phyloP scores from a whole-genome alignment of 1,140 invertebrate species.

The Bombus breviceps region DNA sequence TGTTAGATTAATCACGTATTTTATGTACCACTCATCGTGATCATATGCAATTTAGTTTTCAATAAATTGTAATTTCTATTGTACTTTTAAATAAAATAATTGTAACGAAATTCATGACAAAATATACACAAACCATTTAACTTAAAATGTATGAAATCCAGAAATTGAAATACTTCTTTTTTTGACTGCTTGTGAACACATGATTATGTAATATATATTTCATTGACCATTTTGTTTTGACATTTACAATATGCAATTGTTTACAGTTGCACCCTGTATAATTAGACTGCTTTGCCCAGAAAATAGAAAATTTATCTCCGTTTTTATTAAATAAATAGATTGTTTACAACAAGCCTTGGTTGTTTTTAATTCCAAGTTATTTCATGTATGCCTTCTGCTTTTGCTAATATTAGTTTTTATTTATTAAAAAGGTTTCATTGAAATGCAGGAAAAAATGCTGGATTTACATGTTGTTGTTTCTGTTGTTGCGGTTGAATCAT shows the following conservation, averaged over 20 bases:
- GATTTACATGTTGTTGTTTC: slow-evolving; percentile 70
- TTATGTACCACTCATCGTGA: slow-evolving; percentile 8
- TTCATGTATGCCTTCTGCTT: slow-evolving; percentile 36
- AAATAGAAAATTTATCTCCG: slow-evolving; percentile 56
- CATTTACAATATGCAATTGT: slow-evolving; percentile 43
- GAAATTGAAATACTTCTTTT: background rate
- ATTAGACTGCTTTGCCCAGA: slow-evolving; percentile 26
- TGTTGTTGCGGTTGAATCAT: slow-evolving; percentile 67
- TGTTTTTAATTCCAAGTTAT: slow-evolving; percentile 19
- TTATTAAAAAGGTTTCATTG: slow-evolving; percentile 81
- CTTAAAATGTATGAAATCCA: slow-evolving; percentile 1
- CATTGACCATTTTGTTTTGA: slow-evolving; percentile 39
- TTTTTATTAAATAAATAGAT: slow-evolving; percentile 50
- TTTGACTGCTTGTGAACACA: slow-evolving; percentile 51
- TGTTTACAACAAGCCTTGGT: slow-evolving; percentile 18
- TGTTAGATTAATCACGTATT: slow-evolving; percentile 12
- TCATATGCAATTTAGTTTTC: slow-evolving; percentile 2
- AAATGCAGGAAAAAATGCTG: slow-evolving; percentile 80
- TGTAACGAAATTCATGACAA: background rate
- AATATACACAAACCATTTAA: slow-evolving; percentile 2
- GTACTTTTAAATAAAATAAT: slow-evolving; percentile 1
- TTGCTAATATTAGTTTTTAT: slow-evolving; percentile 25
- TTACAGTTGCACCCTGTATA: slow-evolving; percentile 49
- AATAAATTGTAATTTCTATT: slow-evolving; percentile 8
- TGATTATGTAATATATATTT: slow-evolving; percentile 44